A percentile compares a stretch with the other conserved stretches of the same genome.
phyloP scores from a whole-genome alignment of 2,888 invertebrate genomes.

The Phalera bucephala region DNA sequence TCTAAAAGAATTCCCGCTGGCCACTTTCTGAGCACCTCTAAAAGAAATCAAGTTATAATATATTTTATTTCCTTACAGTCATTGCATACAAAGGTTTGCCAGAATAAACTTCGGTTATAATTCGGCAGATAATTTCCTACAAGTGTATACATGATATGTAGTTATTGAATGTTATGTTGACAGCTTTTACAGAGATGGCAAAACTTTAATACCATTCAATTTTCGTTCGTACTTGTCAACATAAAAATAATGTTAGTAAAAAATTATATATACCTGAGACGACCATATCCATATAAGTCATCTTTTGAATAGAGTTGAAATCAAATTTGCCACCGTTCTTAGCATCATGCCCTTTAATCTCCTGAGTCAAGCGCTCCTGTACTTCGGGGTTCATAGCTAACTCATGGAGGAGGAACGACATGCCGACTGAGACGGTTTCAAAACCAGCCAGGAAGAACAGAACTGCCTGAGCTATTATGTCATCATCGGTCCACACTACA shows the following conservation, averaged over 20 bases:
- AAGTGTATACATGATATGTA: too few species aligned
- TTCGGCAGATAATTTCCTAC: too few species aligned
- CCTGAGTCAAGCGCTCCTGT: conserved; percentile 49
- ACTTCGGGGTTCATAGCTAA: conserved; percentile 51
- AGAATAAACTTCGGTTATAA: too few species aligned
- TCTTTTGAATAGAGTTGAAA: conserved; percentile 52
- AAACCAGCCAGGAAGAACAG: conserved; percentile 56
- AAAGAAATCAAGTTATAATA: conserved; percentile 6
- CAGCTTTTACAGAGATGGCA: too few species aligned
- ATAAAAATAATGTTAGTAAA: too few species aligned
- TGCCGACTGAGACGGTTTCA: too few species aligned
- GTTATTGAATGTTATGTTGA: too few species aligned
- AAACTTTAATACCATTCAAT: too few species aligned
- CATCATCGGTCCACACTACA: conserved; percentile 43
- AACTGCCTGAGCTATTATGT: conserved; percentile 50
- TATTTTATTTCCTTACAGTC: too few species aligned
- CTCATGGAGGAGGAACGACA: conserved; percentile 50
- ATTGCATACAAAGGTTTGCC: too few species aligned
- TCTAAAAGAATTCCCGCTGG: conserved; percentile 63
- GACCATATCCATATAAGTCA: conserved; percentile 75
- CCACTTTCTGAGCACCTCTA: conserved; percentile 74
- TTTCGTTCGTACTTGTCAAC: too few species aligned
- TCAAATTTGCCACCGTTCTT: conserved; percentile 70
- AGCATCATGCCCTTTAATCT: conserved; percentile 50
- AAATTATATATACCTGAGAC: conserved; percentile 54